Base-by-base conservation (phyloP, 1,140 invertebrate genomes). In the Pinna nobilis region DNA sequence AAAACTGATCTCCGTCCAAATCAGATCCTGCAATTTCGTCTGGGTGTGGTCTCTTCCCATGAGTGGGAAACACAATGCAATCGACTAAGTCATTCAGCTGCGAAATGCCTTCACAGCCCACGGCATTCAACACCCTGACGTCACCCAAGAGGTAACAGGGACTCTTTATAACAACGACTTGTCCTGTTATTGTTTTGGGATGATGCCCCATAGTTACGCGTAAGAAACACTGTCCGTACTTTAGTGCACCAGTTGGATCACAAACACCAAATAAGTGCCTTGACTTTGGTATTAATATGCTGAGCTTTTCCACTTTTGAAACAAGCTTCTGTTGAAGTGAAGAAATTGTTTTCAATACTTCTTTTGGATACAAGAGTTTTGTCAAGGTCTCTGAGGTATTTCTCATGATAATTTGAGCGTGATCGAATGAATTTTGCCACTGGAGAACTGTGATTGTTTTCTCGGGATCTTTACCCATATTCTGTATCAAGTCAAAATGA, bases 21-120 rank as follows among this genome's bases (percentile, higher is more conserved):
- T 75, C 73, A 18, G 73, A 75, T 11, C 73, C 73, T 6, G 67
- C 51, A 49, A 70, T 75, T 65, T 75, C 73, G 35, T 70, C 41
- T 39, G 73, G 73, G 25, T 75, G 73, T 37, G 73, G 73, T 50
- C 73, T 35, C 3, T 13, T 0, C 3, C 73, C 73, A 13, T 57
- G 44, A 30, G 64, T 41, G 4, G 73, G 73, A 41, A 75, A 75
- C 1, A 75, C 73, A 35, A 75, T 75, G 30, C 73, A 75, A 25
- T 75, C 73, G 0, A 51, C 61, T 5, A 70, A n/a, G 32, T 70
- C 60, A 30, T 70, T 37, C 2, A 75, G 37, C 11, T 51, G 60
- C 1, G 50, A 32, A 13, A 70, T 61, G n/a, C n/a, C n/a, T n/a
- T n/a, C n/a, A n/a, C n/a, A n/a, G 33, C 63, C 61, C 0, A 70